Evolutionary conservation across 1,140 invertebrate genomes (phyloP).

Genomic region (Ceratosolen solmsi): DNA sequence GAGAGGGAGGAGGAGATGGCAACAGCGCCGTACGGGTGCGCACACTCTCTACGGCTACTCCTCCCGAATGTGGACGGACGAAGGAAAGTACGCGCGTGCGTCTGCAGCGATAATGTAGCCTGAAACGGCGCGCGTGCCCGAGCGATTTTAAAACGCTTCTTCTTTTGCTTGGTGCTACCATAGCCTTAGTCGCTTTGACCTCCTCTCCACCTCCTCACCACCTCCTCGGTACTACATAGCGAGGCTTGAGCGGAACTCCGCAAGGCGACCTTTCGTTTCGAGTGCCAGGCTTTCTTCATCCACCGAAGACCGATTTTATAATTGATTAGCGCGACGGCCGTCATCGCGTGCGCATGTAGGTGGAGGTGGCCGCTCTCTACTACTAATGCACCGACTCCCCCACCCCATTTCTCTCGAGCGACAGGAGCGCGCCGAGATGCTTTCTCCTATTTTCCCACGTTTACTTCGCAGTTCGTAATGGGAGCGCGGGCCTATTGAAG

Average conservation of each 20-base stretch:
- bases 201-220: background rate
- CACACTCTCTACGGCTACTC: constrained; percentile 32
- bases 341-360: background rate
- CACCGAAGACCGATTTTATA: background rate
- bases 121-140: background rate
- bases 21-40: constrained; percentile 65
- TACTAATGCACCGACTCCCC: background rate
- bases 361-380: background rate
- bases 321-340: background rate
- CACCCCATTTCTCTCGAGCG: background rate
- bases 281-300: no score
- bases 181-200: background rate
- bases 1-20: constrained; percentile 57
- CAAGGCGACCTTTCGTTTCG: no score
- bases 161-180: background rate
- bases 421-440: background rate
- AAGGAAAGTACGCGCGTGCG: constrained; percentile 45
- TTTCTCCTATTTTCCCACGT: constrained; percentile 13
- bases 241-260: no score
- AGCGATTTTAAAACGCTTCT: constrained; percentile 33
- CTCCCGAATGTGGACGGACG: constrained; percentile 38
- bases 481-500: background rate
- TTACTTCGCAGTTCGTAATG: background rate
- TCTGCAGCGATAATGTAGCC: constrained; percentile 7
- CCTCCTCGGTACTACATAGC: background rate